Evolutionary conservation across 2,113 vertebrate genomes (phyloP).

Genomic region (Malurus alboscapulatus): DNA sequence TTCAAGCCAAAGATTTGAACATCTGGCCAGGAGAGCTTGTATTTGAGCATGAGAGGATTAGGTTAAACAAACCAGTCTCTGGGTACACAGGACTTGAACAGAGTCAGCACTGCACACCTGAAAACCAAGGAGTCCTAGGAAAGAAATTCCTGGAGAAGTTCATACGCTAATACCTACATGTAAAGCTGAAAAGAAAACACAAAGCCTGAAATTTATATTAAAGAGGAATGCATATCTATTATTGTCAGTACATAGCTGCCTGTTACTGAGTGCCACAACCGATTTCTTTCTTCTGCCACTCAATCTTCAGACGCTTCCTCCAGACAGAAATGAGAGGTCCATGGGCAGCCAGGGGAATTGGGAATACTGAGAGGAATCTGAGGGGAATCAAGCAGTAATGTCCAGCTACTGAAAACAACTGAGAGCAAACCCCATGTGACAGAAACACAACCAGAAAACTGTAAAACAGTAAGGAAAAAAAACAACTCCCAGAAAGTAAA

Average conservation of each 20-base stretch:
- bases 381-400: neutral
- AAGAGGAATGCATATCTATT: neutral
- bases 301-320: neutral
- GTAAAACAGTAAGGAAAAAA: neutral
- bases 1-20: conserved; percentile 46
- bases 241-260: neutral
- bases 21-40: conserved; percentile 5
- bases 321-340: neutral
- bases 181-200: conserved; percentile 23
- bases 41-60: neutral
- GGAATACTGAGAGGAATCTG: neutral
- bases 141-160: conserved; percentile 45
- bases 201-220: neutral
- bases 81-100: neutral
- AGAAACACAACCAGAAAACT: neutral
- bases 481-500: neutral
- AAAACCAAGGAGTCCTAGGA: neutral
- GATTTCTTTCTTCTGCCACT: neutral
- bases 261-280: neutral
- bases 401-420: neutral
- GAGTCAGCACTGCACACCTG: conserved; percentile 24
- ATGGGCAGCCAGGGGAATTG: neutral
- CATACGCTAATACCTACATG: neutral
- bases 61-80: conserved; percentile 32
- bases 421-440: neutral